These are phyloP conservation scores for Solenodon paradoxus DNA, from an alignment of 2,113 vertebrate species.

Conservation along the genomic window DNA sequence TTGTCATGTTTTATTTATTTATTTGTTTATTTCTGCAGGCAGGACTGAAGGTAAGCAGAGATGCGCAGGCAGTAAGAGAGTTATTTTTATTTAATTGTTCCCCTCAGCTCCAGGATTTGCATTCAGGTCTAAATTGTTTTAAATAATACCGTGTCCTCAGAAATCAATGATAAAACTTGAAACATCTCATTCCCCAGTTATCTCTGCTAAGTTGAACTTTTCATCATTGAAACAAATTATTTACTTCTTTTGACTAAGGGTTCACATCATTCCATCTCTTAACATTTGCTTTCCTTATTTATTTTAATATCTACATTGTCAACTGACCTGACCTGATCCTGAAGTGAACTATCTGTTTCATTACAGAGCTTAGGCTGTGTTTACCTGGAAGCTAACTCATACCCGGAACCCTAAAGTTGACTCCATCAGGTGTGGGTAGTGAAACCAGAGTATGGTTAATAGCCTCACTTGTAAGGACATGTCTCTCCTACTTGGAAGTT, in stretches of 20 bases:
- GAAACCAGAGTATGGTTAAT: not conserved
- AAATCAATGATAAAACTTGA: not conserved
- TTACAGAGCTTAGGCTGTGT: not conserved
- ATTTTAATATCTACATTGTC: not conserved
- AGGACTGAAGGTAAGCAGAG: too few relatives aligned
- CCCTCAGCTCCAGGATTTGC: too few relatives aligned
- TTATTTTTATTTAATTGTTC: not conserved
- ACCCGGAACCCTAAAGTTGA: not conserved
- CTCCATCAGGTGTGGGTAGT: not conserved
- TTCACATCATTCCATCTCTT: not conserved
- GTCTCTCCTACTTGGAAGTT: not conserved
- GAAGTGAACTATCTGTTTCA: not conserved
- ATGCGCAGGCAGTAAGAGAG: too few relatives aligned
- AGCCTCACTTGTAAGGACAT: too few relatives aligned
- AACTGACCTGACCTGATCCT: not conserved
- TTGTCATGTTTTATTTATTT: too few relatives aligned
- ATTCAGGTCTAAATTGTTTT: not conserved
- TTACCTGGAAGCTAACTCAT: not conserved
- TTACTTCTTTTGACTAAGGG: not conserved
- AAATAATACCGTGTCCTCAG: not conserved
- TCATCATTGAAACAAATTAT: not conserved
- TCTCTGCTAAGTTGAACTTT: not conserved
- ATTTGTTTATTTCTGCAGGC: too few relatives aligned
- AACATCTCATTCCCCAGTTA: not conserved
- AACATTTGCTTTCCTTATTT: not conserved